phyloP scores from a whole-genome alignment of 1,140 invertebrate genomes.

The Mercenaria mercenaria region DNA sequence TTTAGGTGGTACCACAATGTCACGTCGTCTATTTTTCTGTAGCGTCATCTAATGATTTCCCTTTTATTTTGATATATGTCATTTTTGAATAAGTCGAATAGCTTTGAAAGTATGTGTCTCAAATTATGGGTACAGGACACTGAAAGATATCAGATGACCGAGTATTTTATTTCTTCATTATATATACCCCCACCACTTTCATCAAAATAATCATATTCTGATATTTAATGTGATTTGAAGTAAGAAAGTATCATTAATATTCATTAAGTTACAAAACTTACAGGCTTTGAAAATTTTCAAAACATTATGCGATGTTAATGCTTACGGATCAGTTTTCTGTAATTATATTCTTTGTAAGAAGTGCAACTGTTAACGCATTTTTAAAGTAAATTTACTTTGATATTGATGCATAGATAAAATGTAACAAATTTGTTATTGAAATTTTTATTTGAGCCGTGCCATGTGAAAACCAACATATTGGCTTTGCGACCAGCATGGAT shows the following conservation, averaged over 20 bases:
- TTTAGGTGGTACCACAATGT: too few relatives aligned
- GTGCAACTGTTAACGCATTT: neutral
- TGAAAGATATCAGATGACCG: neutral
- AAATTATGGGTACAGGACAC: neutral
- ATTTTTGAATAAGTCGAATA: neutral
- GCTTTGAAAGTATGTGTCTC: neutral
- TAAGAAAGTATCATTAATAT: slow-evolving; percentile 5
- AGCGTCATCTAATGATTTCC: too few relatives aligned
- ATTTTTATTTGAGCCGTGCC: too few relatives aligned
- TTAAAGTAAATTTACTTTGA: too few relatives aligned
- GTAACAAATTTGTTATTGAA: too few relatives aligned
- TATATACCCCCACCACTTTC: neutral
- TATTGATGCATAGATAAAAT: too few relatives aligned
- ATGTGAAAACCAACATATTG: too few relatives aligned
- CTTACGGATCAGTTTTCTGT: neutral
- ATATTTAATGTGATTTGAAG: slow-evolving; percentile 6
- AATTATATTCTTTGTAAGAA: neutral
- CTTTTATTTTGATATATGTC: neutral
- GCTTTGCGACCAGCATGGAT: too few relatives aligned
- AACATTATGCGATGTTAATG: neutral
- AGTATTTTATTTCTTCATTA: neutral
- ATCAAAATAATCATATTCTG: neutral
- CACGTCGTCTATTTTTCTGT: too few relatives aligned
- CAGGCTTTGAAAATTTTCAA: neutral
- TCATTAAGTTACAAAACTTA: neutral